Evolutionary conservation across 2,888 invertebrate genomes (phyloP), one percentile per base, ranked within the genome.

Genomic region (Syrphus vitripennis): DNA sequence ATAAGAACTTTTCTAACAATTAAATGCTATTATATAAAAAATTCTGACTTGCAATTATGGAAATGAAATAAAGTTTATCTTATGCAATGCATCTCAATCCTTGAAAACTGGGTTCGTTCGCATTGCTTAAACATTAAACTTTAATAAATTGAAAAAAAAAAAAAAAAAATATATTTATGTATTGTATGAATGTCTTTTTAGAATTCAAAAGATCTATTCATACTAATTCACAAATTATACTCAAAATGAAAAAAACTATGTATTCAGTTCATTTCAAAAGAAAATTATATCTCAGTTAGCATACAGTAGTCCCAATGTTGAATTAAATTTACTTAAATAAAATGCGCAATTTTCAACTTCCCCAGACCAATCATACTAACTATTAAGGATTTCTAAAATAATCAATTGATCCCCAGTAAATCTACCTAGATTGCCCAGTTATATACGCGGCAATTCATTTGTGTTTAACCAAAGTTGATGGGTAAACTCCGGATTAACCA

Each of bases 201-300:
- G 14, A n/a, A 78, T 65, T 67, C 31, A 45, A 75, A 69, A 75
- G 16, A 61, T 26, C 61, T 53, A 69, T 81, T 75, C 75, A 69
- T 31, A n/a, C n/a, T n/a, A n/a, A n/a, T 2, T 29, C n/a, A n/a
- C n/a, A n/a, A n/a, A n/a, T 29, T 29, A 29, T 37, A 57, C 19
- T 71, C 12, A 24, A 70, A 72, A 63, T 69, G 3, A 16, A n/a
- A n/a, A 0, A 24, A 26, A 26, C n/a, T 24, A n/a, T 16, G 16
- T 67, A 81, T 61, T 31, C 45, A 59, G 7, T 45, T 48, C 63
- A 59, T 9, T 45, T 48, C 63, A 79, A 82, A 57, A 67, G 77
- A 34, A 77, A 74, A 77, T 63, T 31, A 69, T 70, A 63, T 69
- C 69, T n/a, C n/a, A n/a, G n/a, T n/a, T n/a, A n/a, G n/a, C n/a